Conservation (phyloP, 1,140 invertebrate species). For the Zaprionus gabonicus region DNA sequence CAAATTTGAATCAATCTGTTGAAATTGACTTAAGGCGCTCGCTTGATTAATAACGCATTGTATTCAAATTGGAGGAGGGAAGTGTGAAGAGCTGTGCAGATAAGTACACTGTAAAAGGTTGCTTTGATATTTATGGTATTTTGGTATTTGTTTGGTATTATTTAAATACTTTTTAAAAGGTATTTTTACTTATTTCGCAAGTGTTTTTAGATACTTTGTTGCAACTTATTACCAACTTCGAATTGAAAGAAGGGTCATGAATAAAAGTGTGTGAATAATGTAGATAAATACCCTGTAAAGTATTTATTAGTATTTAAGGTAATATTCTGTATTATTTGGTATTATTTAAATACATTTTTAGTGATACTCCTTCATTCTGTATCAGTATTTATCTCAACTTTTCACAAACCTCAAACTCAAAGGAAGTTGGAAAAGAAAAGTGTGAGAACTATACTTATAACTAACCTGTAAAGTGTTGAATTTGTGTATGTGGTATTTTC, state of each 20-base stretch:
- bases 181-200: no score
- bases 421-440: neutral
- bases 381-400: no score
- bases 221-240: no score
- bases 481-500: no score
- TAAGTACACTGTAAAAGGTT: neutral
- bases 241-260: no score
- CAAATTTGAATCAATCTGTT: constrained; percentile 83
- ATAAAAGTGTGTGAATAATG: no score
- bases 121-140: neutral
- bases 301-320: neutral
- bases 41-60: constrained; percentile 77
- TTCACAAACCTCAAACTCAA: no score
- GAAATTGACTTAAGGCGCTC: constrained; percentile 80
- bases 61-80: constrained; percentile 53
- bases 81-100: neutral
- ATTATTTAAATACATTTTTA: neutral
- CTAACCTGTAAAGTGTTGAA: no score
- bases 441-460: no score
- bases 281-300: neutral
- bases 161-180: no score
- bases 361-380: neutral
- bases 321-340: neutral
- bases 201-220: no score
- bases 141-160: neutral